phyloP scores from a whole-genome alignment of 2,888 invertebrate species.

The Fragum fragum region DNA sequence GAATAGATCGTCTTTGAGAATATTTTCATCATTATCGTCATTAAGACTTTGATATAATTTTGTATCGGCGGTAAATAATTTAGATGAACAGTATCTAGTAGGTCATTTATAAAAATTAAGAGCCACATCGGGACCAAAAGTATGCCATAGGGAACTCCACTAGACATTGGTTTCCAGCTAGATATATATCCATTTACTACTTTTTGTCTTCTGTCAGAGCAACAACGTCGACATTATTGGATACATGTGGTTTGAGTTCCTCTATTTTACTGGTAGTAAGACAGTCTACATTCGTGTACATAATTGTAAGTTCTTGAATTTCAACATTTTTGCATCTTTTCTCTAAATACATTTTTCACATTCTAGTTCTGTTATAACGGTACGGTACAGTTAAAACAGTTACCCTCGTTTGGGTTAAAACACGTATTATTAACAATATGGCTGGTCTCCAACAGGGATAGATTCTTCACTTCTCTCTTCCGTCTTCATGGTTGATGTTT shows the following conservation, averaged over 20 bases:
- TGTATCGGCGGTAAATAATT: not conserved
- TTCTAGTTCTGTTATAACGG: not conserved
- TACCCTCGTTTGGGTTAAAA: not conserved
- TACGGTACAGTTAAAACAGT: not conserved
- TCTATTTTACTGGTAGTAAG: not conserved
- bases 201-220: not conserved
- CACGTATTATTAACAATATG: not conserved
- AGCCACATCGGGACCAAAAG: not conserved
- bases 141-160: not conserved
- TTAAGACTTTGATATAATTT: not conserved
- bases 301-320: not conserved
- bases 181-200: not conserved
- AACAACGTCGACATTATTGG: not conserved
- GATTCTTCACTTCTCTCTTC: not conserved
- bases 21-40: not conserved
- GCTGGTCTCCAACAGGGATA: not conserved
- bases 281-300: not conserved
- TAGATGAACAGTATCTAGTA: not conserved
- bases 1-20: not conserved
- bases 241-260: not conserved
- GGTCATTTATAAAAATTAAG: not conserved
- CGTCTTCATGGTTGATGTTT: not conserved
- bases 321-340: too few relatives aligned
- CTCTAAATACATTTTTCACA: not conserved
- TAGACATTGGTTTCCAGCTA: not conserved